These are phyloP conservation scores for Rhea pennata DNA, from an alignment of 2,113 vertebrate genomes.

Conservation along the genomic window DNA sequence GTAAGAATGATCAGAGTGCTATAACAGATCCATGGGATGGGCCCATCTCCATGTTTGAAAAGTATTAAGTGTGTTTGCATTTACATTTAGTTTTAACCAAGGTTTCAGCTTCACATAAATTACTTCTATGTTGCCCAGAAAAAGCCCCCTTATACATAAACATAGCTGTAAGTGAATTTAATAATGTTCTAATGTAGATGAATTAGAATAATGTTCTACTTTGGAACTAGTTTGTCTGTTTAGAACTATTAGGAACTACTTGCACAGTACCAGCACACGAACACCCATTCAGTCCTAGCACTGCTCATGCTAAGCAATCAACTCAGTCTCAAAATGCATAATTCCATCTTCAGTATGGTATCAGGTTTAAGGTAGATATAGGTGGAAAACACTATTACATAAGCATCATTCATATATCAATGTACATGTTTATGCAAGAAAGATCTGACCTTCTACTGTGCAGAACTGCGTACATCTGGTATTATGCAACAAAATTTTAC, in stretches of 20 bases:
- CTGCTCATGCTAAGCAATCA: neutral
- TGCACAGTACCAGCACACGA: neutral
- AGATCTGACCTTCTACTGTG: neutral
- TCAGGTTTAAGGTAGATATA: neutral
- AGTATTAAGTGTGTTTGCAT: neutral
- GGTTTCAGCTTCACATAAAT: neutral
- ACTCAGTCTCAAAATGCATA: neutral
- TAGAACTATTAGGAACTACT: neutral
- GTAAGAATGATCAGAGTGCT: slow-evolving; percentile 38
- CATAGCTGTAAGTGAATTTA: neutral
- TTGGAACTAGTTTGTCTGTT: neutral
- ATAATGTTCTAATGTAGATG: neutral
- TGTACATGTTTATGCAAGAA: neutral
- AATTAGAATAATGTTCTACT: neutral
- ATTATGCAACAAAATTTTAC: neutral
- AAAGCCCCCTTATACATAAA: neutral
- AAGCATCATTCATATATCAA: neutral
- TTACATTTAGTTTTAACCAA: neutral
- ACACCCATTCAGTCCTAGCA: neutral
- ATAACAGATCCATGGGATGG: slow-evolving; percentile 28
- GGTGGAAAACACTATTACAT: neutral
- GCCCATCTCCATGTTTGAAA: neutral
- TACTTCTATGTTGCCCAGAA: neutral
- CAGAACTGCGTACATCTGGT: neutral
- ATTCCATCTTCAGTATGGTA: neutral